Evolutionary conservation across 2,888 invertebrate genomes (phyloP).

Genomic region (Tachystola acroxantha): DNA sequence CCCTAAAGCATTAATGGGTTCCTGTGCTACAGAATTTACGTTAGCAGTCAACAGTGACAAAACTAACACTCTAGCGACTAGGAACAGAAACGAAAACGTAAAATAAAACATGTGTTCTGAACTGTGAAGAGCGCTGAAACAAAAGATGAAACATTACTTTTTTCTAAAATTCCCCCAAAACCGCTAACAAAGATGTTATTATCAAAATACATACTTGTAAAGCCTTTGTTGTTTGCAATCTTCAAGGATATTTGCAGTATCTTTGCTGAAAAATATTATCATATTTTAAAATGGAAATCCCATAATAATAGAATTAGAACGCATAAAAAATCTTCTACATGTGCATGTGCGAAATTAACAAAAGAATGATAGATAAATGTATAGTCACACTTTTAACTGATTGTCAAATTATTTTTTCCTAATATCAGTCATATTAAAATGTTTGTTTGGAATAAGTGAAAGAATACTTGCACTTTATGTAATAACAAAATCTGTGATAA

Average conservation of each 20-base stretch:
- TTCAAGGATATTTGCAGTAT: not conserved
- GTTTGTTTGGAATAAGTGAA: too few species aligned
- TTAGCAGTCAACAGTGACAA: slow-evolving; percentile 28
- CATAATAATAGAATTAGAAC: not conserved
- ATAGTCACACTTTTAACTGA: too few species aligned
- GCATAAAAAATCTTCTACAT: too few species aligned
- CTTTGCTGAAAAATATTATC: not conserved
- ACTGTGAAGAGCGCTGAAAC: slow-evolving; percentile 10
- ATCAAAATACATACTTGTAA: not conserved
- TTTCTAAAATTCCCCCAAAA: not conserved
- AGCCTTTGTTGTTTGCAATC: not conserved
- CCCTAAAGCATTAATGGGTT: slow-evolving; percentile 22
- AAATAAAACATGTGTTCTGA: slow-evolving; percentile 23
- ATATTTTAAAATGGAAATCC: too few species aligned
- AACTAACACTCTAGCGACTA: slow-evolving; percentile 21
- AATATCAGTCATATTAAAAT: too few species aligned
- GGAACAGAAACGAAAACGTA: slow-evolving; percentile 25
- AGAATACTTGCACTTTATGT: too few species aligned
- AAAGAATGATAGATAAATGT: too few species aligned
- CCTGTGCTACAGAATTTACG: slow-evolving; percentile 27
- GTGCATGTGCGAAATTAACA: too few species aligned
- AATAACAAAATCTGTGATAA: too few species aligned
- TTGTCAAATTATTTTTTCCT: too few species aligned
- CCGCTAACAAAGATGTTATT: not conserved
- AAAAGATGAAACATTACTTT: too few species aligned